Conservation (phyloP, 2,113 vertebrate species). For the Triplophysa tibetana region DNA sequence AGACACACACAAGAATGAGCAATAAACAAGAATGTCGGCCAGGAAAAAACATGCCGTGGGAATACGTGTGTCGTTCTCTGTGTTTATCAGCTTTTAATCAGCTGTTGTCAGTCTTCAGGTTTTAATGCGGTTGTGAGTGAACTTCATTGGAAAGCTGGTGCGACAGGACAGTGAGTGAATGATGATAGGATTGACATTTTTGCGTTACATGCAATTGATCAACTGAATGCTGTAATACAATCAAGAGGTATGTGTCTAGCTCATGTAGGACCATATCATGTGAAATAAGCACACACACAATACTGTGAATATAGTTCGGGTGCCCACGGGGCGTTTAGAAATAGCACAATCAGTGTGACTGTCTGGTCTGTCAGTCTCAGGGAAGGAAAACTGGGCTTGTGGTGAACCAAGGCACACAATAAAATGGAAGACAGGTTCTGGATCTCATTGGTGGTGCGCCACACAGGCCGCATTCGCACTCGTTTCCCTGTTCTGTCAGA, state of each 20-base stretch:
- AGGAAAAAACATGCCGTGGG: conserved; percentile 59
- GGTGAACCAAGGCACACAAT: conserved; percentile 62
- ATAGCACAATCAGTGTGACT: conserved; percentile 68
- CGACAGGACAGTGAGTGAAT: too few relatives aligned
- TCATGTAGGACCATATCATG: not conserved
- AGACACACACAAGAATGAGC: conserved; percentile 52
- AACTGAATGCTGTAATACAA: too few relatives aligned
- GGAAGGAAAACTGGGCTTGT: conserved; percentile 63
- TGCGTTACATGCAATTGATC: too few relatives aligned
- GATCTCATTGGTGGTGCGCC: conserved; percentile 61
- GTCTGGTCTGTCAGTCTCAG: conserved; percentile 60
- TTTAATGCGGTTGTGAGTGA: too few relatives aligned
- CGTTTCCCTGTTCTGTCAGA: conserved; percentile 54
- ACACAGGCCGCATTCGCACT: conserved; percentile 58
- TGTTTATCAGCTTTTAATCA: too few relatives aligned
- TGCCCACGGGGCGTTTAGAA: conserved; percentile 39
- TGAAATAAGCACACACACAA: conserved; percentile 10
- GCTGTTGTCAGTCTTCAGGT: not conserved
- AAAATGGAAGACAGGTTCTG: conserved; percentile 57
- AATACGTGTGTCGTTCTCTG: not conserved
- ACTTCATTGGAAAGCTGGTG: too few relatives aligned
- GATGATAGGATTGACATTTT: too few relatives aligned
- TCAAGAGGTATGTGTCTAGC: not conserved
- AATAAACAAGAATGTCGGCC: conserved; percentile 63
- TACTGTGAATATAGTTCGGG: not conserved